phyloP scores from a whole-genome alignment of 2,113 vertebrate species.

The Anolis sagrei region DNA sequence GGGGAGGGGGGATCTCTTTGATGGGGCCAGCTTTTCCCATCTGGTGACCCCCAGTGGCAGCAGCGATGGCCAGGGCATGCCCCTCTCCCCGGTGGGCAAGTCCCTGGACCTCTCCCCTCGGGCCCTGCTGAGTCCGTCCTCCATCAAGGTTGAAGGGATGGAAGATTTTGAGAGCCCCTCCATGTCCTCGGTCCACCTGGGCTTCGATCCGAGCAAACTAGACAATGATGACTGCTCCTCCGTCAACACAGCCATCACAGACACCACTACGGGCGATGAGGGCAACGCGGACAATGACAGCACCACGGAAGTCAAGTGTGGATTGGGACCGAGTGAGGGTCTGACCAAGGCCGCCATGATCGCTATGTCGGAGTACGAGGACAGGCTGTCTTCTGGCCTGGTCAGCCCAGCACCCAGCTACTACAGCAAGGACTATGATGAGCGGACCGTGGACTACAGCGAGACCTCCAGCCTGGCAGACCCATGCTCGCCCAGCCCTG shows the following conservation, averaged over 20 bases:
- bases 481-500: slow-evolving; percentile 95
- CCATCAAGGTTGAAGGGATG: slow-evolving; percentile 97
- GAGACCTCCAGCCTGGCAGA: slow-evolving; percentile 98
- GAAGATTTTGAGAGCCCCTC: slow-evolving; percentile 96
- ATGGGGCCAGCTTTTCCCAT: slow-evolving; percentile 87
- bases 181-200: slow-evolving; percentile 93
- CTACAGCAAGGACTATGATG: slow-evolving; percentile 95
- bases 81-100: slow-evolving; percentile 93
- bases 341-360: slow-evolving; percentile 90
- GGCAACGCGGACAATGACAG: slow-evolving; percentile 96
- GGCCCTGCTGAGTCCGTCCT: slow-evolving; percentile 93
- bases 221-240: slow-evolving; percentile 99
- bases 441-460: slow-evolving; percentile 96
- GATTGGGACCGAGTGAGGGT: slow-evolving; percentile 86
- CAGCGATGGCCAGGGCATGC: slow-evolving; percentile 90
- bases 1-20: slow-evolving; percentile 92
- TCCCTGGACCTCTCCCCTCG: slow-evolving; percentile 92
- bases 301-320: slow-evolving; percentile 86
- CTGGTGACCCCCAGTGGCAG: slow-evolving; percentile 76
- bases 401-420: slow-evolving; percentile 97
- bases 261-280: slow-evolving; percentile 98
- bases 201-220: slow-evolving; percentile 93
- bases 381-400: slow-evolving; percentile 94
- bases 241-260: slow-evolving; percentile 98
- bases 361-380: slow-evolving; percentile 92